Base-by-base conservation (phyloP, 2,113 vertebrate genomes). In the Cryptotis parvus region DNA sequence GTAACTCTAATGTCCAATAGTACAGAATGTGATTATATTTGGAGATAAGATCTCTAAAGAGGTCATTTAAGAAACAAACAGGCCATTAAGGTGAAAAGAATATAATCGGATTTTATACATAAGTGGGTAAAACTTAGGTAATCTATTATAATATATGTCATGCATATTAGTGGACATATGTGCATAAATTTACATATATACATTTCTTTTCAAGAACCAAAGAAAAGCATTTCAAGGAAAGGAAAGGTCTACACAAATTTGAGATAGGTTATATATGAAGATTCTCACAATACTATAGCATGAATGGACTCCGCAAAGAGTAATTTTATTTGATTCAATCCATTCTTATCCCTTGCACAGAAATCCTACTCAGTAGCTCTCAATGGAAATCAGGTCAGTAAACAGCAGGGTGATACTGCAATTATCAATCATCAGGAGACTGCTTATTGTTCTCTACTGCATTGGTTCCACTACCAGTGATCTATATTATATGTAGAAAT, bases 341-440 rank as follows among this genome's bases (percentile, higher is more conserved):
- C 33, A 70, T 68, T 58, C 22, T 70, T 41, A 55, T 84, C 66
- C 63, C 5, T 22, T 69, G 22, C 43, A 58, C 35, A 93, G 63
- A 74, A 22, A 87, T 27, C 9, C 55, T 84, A 35, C 74, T 31
- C 3, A 85, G 69, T 16, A 20, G 22, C 74, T 95, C 43, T 83
- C 52, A 65, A n/a, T 68, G 69, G 18, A 83, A 61, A 49, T 43
- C 84, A 33, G 49, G 89, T 92, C 70, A 79, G 1, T 45, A 82
- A 90, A 85, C 10, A 90, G 24, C 29, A 87, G 33, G 31, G 11
- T 85, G 29, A 16, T 52, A 69, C 26, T 61, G 89, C 55, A 93
- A 68, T 6, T 89, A 90, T 83, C 91, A 94, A 5, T 92, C 89
- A 76, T 9, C 4, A 39, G n/a, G 80, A 80, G 68, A 82, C 66